Percentiles rank a stretch among this genome's conserved stretches.
These are phyloP conservation scores for Drosophila pegasa DNA, from an alignment of 2,888 invertebrate genomes.

Conservation along the genomic window DNA sequence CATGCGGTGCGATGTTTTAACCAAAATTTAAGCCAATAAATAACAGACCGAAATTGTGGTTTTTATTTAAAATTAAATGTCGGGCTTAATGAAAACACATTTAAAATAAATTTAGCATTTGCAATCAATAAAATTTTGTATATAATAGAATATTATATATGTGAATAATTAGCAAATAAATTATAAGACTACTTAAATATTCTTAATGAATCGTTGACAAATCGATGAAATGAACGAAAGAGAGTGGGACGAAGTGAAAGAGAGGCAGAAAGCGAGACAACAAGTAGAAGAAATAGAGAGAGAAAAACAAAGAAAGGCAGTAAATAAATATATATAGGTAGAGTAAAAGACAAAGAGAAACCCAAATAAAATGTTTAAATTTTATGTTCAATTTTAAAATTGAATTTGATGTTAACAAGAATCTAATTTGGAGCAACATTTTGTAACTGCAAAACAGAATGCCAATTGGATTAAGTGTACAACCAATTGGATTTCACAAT, in stretches of 20 bases:
- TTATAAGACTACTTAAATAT: too few relatives aligned
- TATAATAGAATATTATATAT: too few relatives aligned
- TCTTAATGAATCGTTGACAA: too few relatives aligned
- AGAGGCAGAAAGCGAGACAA: background rate
- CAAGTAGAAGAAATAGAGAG: background rate
- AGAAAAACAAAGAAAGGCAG: background rate
- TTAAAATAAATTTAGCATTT: too few relatives aligned
- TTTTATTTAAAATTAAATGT: background rate
- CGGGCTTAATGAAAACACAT: background rate
- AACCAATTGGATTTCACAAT: slow-evolving; percentile 45
- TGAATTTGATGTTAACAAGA: background rate
- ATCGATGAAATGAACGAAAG: background rate
- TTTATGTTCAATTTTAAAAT: background rate
- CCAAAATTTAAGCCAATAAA: background rate
- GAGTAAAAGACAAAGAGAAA: background rate
- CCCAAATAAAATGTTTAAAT: background rate
- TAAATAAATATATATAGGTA: background rate
- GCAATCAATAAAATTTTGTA: too few relatives aligned
- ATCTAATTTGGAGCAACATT: slow-evolving; percentile 5
- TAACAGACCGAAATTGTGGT: background rate
- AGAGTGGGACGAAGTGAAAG: background rate
- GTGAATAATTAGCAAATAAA: too few relatives aligned
- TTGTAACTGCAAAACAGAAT: background rate
- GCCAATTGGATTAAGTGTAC: slow-evolving; percentile 16
- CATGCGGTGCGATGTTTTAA: background rate